Evolutionary conservation across 1,140 invertebrate species (phyloP), one percentile per base, ranked within the genome.

Genomic region (Babylonia areolata): DNA sequence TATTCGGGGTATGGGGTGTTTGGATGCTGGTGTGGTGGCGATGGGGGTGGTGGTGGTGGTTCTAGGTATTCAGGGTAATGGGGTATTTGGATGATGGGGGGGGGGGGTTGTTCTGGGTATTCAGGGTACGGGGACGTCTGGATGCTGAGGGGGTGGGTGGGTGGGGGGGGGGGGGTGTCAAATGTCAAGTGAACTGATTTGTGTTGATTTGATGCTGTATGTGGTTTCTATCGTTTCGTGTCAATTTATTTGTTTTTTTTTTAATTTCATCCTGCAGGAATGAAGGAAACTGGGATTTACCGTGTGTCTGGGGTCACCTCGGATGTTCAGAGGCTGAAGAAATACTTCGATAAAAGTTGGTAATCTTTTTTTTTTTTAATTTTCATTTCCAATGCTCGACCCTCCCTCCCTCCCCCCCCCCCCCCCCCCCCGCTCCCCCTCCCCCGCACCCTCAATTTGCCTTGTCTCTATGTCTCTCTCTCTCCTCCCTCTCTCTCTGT

Each of bases 321-420:
- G 39, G 94, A 94, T n/a, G 90, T 94, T 33, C 94, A 94, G 88
- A 90, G 85, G 73, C 87, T 94, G 15, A 94, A 97, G 91, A 99
- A 98, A 94, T 97, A 97, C 35, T 99, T 99, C 94, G 98, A 99
- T 95, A 98, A 97, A 92, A 98, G 97, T 97, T 94, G 96, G 91
- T 87, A 28, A 23, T 79, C 39, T 37, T 3, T 73, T 35, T 73
- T 6, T 35, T 6, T 28, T 6, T 5, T 23, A 9, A 69, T 28
- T n/a, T 23, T 11, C 28, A 31, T 28, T 6, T 35, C 9, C 20
- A 75, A 11, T 3, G 71, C 11, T 75, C 2, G 33, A 9, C n/a
- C n/a, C 58, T 69, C 58, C 28, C 58, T 69, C 58, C 28, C 58
- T 69, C 58, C 28, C 58, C 28, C 58, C 28, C 58, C 28, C 23